Evolutionary conservation across 2,888 invertebrate genomes (phyloP).

Genomic region (Graphium colonna): DNA sequence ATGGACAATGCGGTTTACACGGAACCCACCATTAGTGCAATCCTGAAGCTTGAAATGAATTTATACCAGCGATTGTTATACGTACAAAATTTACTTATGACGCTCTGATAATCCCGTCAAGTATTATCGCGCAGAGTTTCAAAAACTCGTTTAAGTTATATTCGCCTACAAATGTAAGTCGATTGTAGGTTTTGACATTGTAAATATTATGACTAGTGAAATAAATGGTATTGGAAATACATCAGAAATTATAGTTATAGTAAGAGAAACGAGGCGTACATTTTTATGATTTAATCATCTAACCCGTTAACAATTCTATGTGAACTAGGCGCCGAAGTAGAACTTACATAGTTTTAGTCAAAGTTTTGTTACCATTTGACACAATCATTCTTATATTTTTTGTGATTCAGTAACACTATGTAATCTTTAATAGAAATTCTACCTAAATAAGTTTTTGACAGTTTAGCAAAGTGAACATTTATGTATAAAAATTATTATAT

Average conservation of each 20-base stretch:
- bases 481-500: too few relatives aligned
- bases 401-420: too few relatives aligned
- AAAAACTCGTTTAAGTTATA: slow-evolving; percentile 29
- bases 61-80: slow-evolving; percentile 3
- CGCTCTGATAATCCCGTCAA: slow-evolving; percentile 32
- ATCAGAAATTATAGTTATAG: neutral
- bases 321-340: too few relatives aligned
- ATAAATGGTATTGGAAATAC: neutral
- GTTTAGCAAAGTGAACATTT: too few relatives aligned
- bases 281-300: neutral
- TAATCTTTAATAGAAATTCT: too few relatives aligned
- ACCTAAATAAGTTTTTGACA: too few relatives aligned
- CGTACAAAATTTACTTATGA: slow-evolving; percentile 13
- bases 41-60: slow-evolving; percentile 24
- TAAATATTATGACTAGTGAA: slow-evolving; percentile 6
- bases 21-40: slow-evolving; percentile 51
- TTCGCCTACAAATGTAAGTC: neutral
- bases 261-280: neutral
- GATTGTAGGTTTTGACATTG: neutral
- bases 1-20: slow-evolving; percentile 20
- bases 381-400: too few relatives aligned
- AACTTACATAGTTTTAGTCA: too few relatives aligned
- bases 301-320: too few relatives aligned
- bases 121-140: slow-evolving; percentile 37
- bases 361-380: too few relatives aligned